Evolutionary conservation across 1,140 invertebrate genomes (phyloP), one percentile per base, ranked within the genome.

Genomic region (Anastrepha ludens): DNA sequence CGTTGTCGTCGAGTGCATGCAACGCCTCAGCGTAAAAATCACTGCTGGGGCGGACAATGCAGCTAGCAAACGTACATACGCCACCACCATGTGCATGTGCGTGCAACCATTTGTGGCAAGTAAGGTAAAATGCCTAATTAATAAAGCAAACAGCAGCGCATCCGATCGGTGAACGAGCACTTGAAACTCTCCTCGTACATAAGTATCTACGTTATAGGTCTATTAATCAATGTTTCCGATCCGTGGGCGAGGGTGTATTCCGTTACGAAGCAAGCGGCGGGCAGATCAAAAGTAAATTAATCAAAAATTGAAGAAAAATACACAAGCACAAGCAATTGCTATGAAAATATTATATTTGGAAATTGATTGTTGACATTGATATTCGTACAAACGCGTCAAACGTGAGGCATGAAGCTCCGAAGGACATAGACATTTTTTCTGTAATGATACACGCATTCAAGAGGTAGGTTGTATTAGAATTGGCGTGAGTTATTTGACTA

Each of bases 111-210:
- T 81, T 81, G 74, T 15, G 74, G 74, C 74, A 81, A 81, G 50
- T 81, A 55, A 81, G 74, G 74, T 81, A 81, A 78, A 81, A 81
- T 81, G 74, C 74, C 47, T 55, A 81, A 81, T 81, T 81, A 81
- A 81, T 81, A 81, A 81, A 81, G 50, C 47, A 58, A 81, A 81
- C 74, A 81, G 74, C 74, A 41, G 47, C 74, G 55, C 47, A 81
- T 81, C 74, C 74, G 74, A 81, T 50, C 74, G 74, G 44, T 81
- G 47, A 55, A 9, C 20, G 74, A n/a, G 74, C 50, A 55, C 74
- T 55, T 55, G 74, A 55, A 81, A 55, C 50, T 29, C 44, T 67
- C 3, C 29, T 67, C 11, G n/a, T 13, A 62, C 3, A 62, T 62
- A 62, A 8, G 8, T 15, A 15, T 64, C 4, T 17, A 15, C 13